Conservation (phyloP, 2,113 vertebrate genomes). For the Istiophorus platypterus region DNA sequence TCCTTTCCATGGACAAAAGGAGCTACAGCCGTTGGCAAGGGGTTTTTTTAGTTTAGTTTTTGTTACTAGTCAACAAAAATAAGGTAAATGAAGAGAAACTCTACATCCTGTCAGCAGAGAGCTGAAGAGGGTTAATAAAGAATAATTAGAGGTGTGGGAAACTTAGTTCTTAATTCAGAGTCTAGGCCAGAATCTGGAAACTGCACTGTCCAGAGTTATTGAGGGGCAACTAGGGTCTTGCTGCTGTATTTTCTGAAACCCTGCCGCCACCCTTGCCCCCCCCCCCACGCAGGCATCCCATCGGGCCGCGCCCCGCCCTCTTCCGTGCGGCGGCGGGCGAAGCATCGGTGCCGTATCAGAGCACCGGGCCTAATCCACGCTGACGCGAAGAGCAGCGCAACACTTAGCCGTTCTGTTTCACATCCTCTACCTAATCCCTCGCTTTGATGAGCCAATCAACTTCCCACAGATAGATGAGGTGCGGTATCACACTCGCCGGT, state of each 20-base stretch:
- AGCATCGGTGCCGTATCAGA: conserved; percentile 15
- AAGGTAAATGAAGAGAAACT: conserved; percentile 46
- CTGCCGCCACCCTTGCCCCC: too few species aligned
- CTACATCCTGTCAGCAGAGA: conserved; percentile 23
- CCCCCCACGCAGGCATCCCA: too few species aligned
- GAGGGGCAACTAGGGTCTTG: not conserved
- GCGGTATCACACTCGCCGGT: conserved; percentile 45
- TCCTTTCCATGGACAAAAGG: too few species aligned
- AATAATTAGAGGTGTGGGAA: conserved; percentile 29
- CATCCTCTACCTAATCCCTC: conserved; percentile 67
- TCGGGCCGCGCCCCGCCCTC: too few species aligned
- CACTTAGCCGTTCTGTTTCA: conserved; percentile 55
- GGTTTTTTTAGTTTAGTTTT: too few species aligned
- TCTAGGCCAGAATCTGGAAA: not conserved
- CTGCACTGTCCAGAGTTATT: not conserved
- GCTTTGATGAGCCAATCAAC: conserved; percentile 77
- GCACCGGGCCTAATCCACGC: conserved; percentile 48
- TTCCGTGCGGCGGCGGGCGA: too few species aligned
- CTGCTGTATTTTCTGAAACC: too few species aligned
- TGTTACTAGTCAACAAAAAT: not conserved
- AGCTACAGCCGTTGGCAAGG: too few species aligned
- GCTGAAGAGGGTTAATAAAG: too few species aligned
- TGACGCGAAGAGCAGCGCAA: conserved; percentile 45
- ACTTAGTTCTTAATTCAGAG: too few species aligned
- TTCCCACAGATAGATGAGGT: conserved; percentile 59